A percentile compares a stretch with the other conserved stretches of the same genome.
These are phyloP conservation scores for Festucalex cinctus DNA, from an alignment of 2,113 vertebrate genomes.

Conservation along the genomic window DNA sequence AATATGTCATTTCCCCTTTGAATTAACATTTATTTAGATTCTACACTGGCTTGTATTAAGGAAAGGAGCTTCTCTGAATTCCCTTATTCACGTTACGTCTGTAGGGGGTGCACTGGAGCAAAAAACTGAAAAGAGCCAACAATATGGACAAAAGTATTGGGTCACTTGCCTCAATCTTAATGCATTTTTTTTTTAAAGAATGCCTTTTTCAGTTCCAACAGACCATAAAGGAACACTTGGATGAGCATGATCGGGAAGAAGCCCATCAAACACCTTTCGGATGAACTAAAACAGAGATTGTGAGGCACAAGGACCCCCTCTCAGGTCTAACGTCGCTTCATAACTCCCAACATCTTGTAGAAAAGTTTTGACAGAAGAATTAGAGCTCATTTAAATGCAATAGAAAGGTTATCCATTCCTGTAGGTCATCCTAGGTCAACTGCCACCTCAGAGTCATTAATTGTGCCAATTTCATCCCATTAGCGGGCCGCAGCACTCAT, in stretches of 20 bases:
- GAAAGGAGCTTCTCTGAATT: background rate
- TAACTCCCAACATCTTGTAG: background rate
- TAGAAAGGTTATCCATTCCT: background rate
- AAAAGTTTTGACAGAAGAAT: background rate
- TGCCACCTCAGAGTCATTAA: conserved; percentile 16
- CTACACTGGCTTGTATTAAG: background rate
- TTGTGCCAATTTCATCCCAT: conserved; percentile 14
- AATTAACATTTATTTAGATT: background rate
- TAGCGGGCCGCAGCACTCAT: conserved; percentile 12
- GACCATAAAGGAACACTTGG: background rate
- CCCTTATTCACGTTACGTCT: no score
- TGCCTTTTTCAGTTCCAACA: background rate
- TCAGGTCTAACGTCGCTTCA: background rate
- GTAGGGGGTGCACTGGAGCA: no score
- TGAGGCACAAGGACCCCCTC: background rate
- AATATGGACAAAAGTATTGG: no score
- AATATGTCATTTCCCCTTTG: background rate
- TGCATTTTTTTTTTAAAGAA: no score
- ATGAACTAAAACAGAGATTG: background rate
- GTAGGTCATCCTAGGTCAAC: background rate
- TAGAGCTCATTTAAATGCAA: background rate
- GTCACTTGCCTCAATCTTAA: no score
- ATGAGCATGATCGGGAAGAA: background rate
- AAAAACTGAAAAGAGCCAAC: no score
- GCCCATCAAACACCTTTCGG: background rate